These are phyloP conservation scores for Neoascia interrupta DNA, from an alignment of 2,888 invertebrate genomes.

Conservation along the genomic window DNA sequence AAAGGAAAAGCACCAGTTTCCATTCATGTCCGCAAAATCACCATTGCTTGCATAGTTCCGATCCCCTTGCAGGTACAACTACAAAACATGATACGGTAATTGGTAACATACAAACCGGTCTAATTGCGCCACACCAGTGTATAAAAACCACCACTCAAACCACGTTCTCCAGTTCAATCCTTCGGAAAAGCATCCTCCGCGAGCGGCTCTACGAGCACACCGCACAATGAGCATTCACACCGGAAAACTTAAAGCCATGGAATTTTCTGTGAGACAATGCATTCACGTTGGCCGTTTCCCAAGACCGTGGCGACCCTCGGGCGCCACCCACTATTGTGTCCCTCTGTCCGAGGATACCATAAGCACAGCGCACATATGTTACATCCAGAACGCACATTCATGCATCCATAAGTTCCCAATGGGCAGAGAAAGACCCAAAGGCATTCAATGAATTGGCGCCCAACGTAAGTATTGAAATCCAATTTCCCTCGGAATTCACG, in stretches of 20 bases:
- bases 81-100: conserved; percentile 30
- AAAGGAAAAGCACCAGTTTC: neutral
- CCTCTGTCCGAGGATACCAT: conserved; percentile 28
- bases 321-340: neutral
- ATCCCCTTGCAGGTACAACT: conserved; percentile 31
- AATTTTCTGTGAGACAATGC: conserved; percentile 65
- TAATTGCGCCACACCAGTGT: conserved; percentile 44
- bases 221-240: conserved; percentile 56
- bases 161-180: conserved; percentile 1
- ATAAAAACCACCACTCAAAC: neutral
- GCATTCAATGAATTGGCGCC: conserved; percentile 61
- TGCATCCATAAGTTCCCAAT: conserved; percentile 50
- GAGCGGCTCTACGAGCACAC: conserved; percentile 32
- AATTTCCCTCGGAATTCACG: conserved; percentile 52
- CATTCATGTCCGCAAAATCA: neutral
- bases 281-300: conserved; percentile 64
- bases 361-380: conserved; percentile 15
- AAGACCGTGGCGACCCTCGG: conserved; percentile 44
- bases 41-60: conserved; percentile 4
- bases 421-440: conserved; percentile 32
- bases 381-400: conserved; percentile 47
- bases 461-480: conserved; percentile 59
- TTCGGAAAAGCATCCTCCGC: conserved; percentile 15
- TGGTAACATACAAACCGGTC: conserved; percentile 37
- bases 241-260: conserved; percentile 63